Evolutionary conservation across 2,113 vertebrate genomes (phyloP).

Genomic region (Cnemophilus loriae): DNA sequence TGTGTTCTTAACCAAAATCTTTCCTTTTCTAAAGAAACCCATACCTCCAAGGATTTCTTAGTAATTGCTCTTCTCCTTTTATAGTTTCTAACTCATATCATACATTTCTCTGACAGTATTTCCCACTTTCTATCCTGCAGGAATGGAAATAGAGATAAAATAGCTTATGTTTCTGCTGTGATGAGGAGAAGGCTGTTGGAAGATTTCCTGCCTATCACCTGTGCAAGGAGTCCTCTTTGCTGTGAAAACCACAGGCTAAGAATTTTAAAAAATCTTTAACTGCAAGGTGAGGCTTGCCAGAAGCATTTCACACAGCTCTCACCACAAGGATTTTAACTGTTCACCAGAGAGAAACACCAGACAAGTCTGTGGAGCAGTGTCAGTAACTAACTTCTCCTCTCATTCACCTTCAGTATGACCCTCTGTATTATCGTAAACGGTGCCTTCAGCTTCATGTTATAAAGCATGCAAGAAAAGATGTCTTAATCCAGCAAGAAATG

Average conservation of each 20-base stretch:
- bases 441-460: background rate
- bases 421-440: background rate
- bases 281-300: background rate
- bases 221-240: background rate
- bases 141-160: conserved; percentile 12
- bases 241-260: background rate
- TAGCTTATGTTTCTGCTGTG: background rate
- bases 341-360: background rate
- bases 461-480: background rate
- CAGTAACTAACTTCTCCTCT: background rate
- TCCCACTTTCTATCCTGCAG: background rate
- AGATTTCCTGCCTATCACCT: background rate
- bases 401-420: background rate
- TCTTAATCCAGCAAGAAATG: background rate
- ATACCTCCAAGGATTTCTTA: background rate
- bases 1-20: background rate
- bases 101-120: background rate
- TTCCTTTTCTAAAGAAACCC: background rate
- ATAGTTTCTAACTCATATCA: background rate
- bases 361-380: background rate
- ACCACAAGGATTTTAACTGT: background rate
- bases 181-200: background rate
- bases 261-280: background rate
- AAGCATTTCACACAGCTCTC: background rate
- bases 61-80: background rate